These are phyloP conservation scores for Cyrtorhinus lividipennis DNA, from an alignment of 1,140 invertebrate species.

Conservation along the genomic window DNA sequence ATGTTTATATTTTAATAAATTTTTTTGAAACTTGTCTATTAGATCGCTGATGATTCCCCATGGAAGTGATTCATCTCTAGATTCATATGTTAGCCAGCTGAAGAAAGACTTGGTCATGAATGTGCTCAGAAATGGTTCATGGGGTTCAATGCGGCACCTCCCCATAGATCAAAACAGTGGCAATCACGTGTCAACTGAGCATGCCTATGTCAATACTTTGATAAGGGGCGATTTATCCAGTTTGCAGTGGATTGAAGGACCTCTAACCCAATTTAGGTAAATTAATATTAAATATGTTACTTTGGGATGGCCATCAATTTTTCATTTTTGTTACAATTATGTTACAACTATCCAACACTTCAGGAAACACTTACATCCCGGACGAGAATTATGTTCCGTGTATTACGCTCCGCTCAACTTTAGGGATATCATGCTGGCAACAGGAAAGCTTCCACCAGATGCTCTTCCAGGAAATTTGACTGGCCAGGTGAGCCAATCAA, in stretches of 20 bases:
- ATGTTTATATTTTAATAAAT: background rate
- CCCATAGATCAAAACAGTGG: background rate
- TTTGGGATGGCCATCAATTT: too few species aligned
- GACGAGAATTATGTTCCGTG: constrained; percentile 58
- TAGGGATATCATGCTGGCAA: constrained; percentile 93
- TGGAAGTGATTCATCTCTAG: background rate
- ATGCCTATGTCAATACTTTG: constrained; percentile 85
- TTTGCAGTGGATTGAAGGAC: constrained; percentile 73
- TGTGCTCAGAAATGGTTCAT: constrained; percentile 40
- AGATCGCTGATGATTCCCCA: background rate
- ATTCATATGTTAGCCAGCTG: constrained; percentile 27
- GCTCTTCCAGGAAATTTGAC: constrained; percentile 57
- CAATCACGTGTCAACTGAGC: constrained; percentile 34
- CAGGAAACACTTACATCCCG: background rate
- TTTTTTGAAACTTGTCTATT: background rate
- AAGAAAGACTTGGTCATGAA: constrained; percentile 47
- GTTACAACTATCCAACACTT: too few species aligned
- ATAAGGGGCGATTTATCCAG: constrained; percentile 81
- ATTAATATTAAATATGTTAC: too few species aligned
- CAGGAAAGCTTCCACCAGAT: constrained; percentile 87
- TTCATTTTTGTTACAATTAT: too few species aligned
- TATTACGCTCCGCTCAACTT: constrained; percentile 93
- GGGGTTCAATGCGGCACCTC: constrained; percentile 40
- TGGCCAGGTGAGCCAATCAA: background rate
- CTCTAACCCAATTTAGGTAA: background rate